These are phyloP conservation scores for Steatocranus sp. DNA, from an alignment of 2,797 vertebrate species.

Conservation along the genomic window DNA sequence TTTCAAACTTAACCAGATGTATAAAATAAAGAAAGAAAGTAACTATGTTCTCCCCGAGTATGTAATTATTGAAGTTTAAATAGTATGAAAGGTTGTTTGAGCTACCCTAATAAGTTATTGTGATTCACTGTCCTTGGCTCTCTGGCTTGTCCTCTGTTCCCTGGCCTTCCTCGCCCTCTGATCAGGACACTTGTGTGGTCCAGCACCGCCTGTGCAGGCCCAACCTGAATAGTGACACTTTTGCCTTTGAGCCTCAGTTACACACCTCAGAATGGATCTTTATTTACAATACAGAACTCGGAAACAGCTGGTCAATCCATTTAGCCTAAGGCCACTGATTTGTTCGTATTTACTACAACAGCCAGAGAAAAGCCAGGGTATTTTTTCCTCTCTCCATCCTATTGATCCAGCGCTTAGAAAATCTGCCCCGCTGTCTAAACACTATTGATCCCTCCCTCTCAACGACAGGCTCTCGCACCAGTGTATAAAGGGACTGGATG, in stretches of 20 bases:
- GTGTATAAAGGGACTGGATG: conserved; percentile 90
- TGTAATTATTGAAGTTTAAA: not conserved
- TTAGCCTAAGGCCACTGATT: conserved; percentile 91
- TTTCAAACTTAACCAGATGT: not conserved
- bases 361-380: conserved; percentile 82
- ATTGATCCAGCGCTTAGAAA: conserved; percentile 92
- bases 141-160: not conserved
- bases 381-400: conserved; percentile 84
- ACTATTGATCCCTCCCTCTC: conserved; percentile 89
- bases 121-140: not conserved
- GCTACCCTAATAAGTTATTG: not conserved
- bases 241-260: conserved; percentile 67
- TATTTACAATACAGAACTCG: conserved; percentile 82
- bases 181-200: conserved; percentile 39
- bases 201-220: conserved; percentile 20
- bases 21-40: not conserved
- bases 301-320: conserved; percentile 88
- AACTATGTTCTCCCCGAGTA: not conserved
- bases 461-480: conserved; percentile 79
- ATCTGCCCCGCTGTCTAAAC: conserved; percentile 93
- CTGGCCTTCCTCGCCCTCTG: conserved; percentile 1
- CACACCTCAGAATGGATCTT: conserved; percentile 78
- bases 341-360: conserved; percentile 85
- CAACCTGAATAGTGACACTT: conserved; percentile 48
- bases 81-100: not conserved